Evolutionary conservation across 2,888 invertebrate species (phyloP).

Genomic region (Tryphoninae sp.): DNA sequence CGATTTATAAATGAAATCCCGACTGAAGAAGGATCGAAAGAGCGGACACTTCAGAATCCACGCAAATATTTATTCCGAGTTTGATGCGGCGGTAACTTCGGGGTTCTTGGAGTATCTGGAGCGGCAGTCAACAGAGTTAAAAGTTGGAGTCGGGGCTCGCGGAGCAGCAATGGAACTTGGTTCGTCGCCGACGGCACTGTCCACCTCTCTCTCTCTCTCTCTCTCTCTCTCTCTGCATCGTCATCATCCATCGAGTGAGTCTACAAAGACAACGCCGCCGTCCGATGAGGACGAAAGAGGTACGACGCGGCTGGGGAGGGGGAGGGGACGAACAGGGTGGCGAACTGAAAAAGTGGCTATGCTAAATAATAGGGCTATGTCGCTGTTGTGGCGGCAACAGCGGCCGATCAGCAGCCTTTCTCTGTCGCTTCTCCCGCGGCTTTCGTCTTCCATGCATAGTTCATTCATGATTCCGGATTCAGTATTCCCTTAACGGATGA

Average conservation of each 20-base stretch:
- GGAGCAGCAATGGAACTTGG: constrained; percentile 48
- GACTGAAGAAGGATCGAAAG: constrained; percentile 19
- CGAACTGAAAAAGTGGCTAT: constrained; percentile 79
- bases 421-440: constrained; percentile 63
- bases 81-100: constrained; percentile 13
- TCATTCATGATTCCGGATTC: constrained; percentile 77
- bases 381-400: constrained; percentile 45
- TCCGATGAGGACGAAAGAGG: constrained; percentile 68
- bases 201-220: constrained; percentile 44
- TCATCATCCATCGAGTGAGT: constrained; percentile 76
- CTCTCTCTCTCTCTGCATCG: constrained; percentile 73
- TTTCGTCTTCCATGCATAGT: constrained; percentile 73
- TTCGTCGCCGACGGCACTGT: constrained; percentile 61
- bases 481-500: constrained; percentile 70
- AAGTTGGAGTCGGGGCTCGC: constrained; percentile 40
- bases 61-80: constrained; percentile 51
- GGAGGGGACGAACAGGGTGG: constrained; percentile 69
- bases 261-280: constrained; percentile 80
- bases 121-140: constrained; percentile 55
- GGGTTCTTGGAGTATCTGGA: constrained; percentile 42
- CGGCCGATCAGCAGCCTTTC: constrained; percentile 64
- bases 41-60: constrained; percentile 37
- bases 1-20: constrained; percentile 46
- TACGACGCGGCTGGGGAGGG: constrained; percentile 68
- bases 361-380: constrained; percentile 80